Base-by-base conservation (phyloP, 2,797 vertebrate species). In the Euphonia xanthogaster region DNA sequence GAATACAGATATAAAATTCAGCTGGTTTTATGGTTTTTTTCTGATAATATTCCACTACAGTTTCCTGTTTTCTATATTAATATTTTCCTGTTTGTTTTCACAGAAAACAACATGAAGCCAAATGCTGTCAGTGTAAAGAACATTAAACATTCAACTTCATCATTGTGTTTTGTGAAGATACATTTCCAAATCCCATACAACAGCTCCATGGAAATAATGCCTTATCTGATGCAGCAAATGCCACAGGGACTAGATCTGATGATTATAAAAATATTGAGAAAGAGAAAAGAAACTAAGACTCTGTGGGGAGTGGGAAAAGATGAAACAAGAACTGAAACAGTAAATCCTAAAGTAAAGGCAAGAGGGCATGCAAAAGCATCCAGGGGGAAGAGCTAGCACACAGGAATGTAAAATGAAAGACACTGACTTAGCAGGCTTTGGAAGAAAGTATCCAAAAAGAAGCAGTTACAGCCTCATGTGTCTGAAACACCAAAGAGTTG, bases 321-420 rank as follows among this genome's bases (percentile, higher is more conserved):
- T 77, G 14, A 83, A 93, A 88, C 8, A 47, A 62, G 19, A 48
- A 30, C 57, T 82, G 50, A 87, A 95, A 89, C 7, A 35, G 30
- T 40, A 75, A 82, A 39, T 90, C 39, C 44, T 90, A 71, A 93
- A 83, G 72, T 78, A 81, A 92, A 94, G 66, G 76, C 90, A 87
- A 63, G 74, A 87, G 81, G 65, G 72, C 76, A 75, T 1, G 7
- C 30, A 74, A 53, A 77, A 70, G 24, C 20, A 4, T 67, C 75
- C 78, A 39, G 20, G 10, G 20, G 31, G 17, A 67, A 15, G 14
- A 76, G 51, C 20, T 33, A 62, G 42, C 31, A 74, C 14, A 54
- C 4, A 42, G 14, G 18, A 82, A 28, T 57, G 8, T 67, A 51
- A 93, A 95, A 86, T 80, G n/a, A 94, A 94, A 88, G 71, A 35